Evolutionary conservation across 2,113 vertebrate genomes (phyloP), one percentile per base, ranked within the genome.

Genomic region (Carollia perspicillata): DNA sequence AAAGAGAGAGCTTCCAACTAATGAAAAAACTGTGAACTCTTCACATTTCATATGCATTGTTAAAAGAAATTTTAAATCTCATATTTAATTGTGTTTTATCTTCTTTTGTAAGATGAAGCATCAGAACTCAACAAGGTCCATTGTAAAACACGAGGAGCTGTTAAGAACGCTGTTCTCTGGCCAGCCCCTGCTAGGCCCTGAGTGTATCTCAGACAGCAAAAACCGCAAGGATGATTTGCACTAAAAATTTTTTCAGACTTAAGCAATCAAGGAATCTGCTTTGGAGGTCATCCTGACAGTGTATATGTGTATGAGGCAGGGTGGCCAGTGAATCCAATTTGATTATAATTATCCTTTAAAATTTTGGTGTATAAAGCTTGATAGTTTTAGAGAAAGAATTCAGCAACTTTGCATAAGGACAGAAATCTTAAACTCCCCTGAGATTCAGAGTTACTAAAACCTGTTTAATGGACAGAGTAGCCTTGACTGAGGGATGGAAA

Each of bases 291-390:
- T 85, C 44, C 28, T 90, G 42, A 63, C 13, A 75, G 6, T 68
- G n/a, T 17, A 6, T 58, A 33, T 55, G 30, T 58, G 6, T 79
- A 28, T 23, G 8, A 37, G 37, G n/a, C 26, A 68, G 47, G 42
- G 49, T 40, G 40, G 7, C 13, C 16, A 49, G n/a, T 77, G 35
- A 81, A 86, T 60, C 20, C 44, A 74, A 69, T 37, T 58, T 81
- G 60, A 75, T 91, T 94, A 60, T 69, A 63, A 78, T 51, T 78
- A 69, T 77, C 37, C 23, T 58, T 84, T 84, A 71, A 44, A 51
- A 77, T 53, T 63, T 51, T 71, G 42, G 51, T 53, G 44, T 44
- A 33, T 79, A 47, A 18, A 78, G 17, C 23, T 84, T 69, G 63
- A 30, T 69, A 77, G 60, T 89, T 89, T 10, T 35, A 89, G 35